Evolutionary conservation across 2,888 invertebrate genomes (phyloP).

Genomic region (Homarus gammarus): DNA sequence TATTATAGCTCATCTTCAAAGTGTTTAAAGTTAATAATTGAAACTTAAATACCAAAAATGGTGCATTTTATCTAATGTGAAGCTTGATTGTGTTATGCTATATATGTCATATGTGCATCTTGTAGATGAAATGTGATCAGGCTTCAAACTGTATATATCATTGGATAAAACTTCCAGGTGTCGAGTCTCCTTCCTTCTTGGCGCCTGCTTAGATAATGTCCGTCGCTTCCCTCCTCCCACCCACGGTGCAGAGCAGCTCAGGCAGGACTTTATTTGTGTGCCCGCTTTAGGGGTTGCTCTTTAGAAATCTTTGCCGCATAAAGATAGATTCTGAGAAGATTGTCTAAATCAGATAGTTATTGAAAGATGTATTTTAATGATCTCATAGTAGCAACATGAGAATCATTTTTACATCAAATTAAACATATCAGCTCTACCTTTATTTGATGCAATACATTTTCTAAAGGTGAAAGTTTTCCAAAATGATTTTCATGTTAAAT

Average conservation of each 20-base stretch:
- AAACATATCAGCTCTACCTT: not conserved
- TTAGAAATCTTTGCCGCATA: not conserved
- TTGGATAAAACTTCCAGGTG: conserved; percentile 44
- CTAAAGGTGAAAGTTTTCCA: not conserved
- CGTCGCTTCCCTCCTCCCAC: not conserved
- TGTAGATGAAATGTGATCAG: not conserved
- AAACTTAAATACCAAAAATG: too few species aligned
- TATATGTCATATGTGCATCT: not conserved
- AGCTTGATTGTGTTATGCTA: not conserved
- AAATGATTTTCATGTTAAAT: not conserved
- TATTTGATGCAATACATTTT: not conserved
- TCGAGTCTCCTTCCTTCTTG: conserved; percentile 53
- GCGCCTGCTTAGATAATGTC: conserved; percentile 62
- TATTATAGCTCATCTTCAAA: too few species aligned
- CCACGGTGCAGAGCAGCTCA: conserved; percentile 29
- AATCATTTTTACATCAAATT: too few species aligned
- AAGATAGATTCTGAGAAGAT: not conserved
- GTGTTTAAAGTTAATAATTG: too few species aligned
- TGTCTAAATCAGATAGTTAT: not conserved
- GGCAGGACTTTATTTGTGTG: conserved; percentile 43
- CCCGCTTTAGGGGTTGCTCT: too few species aligned
- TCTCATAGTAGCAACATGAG: too few species aligned
- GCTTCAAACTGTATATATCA: not conserved
- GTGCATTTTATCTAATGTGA: too few species aligned
- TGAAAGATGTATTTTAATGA: too few species aligned